Conservation (phyloP, 2,888 invertebrate species). For the Leptogaster cylindrica region DNA sequence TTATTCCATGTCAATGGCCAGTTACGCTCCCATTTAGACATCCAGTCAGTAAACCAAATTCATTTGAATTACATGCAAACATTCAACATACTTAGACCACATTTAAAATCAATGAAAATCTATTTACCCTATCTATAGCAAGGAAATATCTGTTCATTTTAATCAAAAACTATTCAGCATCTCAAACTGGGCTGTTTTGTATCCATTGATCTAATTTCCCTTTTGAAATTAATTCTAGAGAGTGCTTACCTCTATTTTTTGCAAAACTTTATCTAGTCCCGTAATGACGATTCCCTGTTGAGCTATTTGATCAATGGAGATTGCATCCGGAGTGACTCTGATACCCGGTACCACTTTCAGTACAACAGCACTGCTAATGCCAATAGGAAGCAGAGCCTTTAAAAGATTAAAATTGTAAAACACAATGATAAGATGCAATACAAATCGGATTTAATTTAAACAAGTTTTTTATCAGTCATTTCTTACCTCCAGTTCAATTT, state of each 20-base stretch:
- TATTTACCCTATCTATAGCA: constrained; percentile 9
- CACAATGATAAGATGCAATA: constrained; percentile 1
- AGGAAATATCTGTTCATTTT: constrained; percentile 13
- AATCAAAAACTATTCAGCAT: constrained; percentile 26
- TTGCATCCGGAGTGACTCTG: constrained; percentile 54
- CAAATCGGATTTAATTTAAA: constrained; percentile 12
- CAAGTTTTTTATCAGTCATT: not conserved
- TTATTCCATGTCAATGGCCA: too few relatives aligned
- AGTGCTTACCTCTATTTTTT: constrained; percentile 63
- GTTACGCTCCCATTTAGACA: constrained; percentile 12
- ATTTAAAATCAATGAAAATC: not conserved
- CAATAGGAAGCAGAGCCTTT: constrained; percentile 58
- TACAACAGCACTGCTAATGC: constrained; percentile 55
- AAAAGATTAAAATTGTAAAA: not conserved
- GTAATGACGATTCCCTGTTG: constrained; percentile 61
- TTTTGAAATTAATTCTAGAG: constrained; percentile 11
- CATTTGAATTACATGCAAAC: constrained; percentile 5
- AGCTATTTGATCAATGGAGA: constrained; percentile 54
- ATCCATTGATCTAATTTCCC: constrained; percentile 26
- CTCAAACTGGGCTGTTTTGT: constrained; percentile 10
- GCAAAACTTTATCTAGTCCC: constrained; percentile 67
- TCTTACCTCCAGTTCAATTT: constrained; percentile 58
- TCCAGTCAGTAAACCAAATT: constrained; percentile 6
- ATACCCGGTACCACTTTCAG: constrained; percentile 60
- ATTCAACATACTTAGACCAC: not conserved